phyloP scores from a whole-genome alignment of 2,888 invertebrate genomes.

The Macrophya alboannulata region DNA sequence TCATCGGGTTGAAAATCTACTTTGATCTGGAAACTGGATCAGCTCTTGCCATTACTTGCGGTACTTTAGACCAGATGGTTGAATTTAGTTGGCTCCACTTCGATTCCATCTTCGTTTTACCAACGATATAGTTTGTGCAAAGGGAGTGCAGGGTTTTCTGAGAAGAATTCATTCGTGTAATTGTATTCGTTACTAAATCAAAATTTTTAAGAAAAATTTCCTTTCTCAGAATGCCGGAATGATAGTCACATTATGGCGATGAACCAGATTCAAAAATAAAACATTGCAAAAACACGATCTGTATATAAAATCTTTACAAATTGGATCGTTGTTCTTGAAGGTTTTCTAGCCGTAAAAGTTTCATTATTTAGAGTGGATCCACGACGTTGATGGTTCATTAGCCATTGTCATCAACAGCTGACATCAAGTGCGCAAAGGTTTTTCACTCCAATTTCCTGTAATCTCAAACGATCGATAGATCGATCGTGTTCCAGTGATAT shows the following conservation, averaged over 20 bases:
- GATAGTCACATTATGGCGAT: background rate
- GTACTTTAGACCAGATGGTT: constrained; percentile 27
- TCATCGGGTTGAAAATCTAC: constrained; percentile 44
- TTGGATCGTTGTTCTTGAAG: background rate
- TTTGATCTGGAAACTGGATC: constrained; percentile 50
- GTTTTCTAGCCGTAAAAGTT: background rate
- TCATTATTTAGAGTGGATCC: constrained; percentile 6
- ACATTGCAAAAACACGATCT: background rate
- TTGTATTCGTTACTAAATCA: background rate
- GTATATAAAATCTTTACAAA: background rate
- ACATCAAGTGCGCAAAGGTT: constrained; percentile 6
- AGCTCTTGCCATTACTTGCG: constrained; percentile 3
- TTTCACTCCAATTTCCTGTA: constrained; percentile 29
- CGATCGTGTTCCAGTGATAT: background rate
- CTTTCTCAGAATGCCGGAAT: background rate
- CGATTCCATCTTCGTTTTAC: constrained; percentile 11
- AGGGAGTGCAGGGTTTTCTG: no score
- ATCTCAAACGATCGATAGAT: background rate
- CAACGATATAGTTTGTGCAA: background rate
- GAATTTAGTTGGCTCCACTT: constrained; percentile 40
- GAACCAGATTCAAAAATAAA: constrained; percentile 2
- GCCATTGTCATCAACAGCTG: background rate
- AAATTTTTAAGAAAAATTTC: background rate
- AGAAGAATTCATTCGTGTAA: background rate
- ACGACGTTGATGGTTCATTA: constrained; percentile 6